A percentile compares a stretch with the other conserved stretches of the same genome.
These are phyloP conservation scores for Aleiodes leptofemur DNA, from an alignment of 2,888 invertebrate genomes.

Conservation along the genomic window DNA sequence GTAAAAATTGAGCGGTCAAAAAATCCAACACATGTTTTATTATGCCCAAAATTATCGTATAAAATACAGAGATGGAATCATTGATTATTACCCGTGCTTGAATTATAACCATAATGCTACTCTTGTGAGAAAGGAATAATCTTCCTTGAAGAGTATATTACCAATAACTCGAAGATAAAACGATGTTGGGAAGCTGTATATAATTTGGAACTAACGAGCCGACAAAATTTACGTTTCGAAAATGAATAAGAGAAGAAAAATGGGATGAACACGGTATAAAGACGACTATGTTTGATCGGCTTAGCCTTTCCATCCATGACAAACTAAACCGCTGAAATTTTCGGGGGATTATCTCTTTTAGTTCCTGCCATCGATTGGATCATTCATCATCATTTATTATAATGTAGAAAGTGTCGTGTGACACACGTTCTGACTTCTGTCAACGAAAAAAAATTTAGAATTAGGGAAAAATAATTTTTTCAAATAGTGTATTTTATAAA, in stretches of 20 bases:
- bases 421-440: constrained; percentile 29
- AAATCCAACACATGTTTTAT: constrained; percentile 50
- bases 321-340: constrained; percentile 36
- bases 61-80: constrained; percentile 38
- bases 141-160: constrained; percentile 44
- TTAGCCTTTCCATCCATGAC: constrained; percentile 32
- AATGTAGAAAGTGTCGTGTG: constrained; percentile 41
- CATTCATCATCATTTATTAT: constrained; percentile 43
- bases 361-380: constrained; percentile 41
- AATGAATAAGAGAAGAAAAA: constrained; percentile 17
- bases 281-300: constrained; percentile 3
- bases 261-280: not conserved
- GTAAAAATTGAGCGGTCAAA: constrained; percentile 48
- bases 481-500: no score
- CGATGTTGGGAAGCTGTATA: constrained; percentile 39
- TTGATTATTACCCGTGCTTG: constrained; percentile 52
- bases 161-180: constrained; percentile 41
- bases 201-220: constrained; percentile 55
- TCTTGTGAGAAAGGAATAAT: constrained; percentile 23
- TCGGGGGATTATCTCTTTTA: constrained; percentile 39
- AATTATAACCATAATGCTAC: constrained; percentile 45
- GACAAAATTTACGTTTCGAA: constrained; percentile 39
- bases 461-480: no score
- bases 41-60: constrained; percentile 56
- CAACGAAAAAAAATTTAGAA: no score